Base-by-base conservation (phyloP, 2,797 vertebrate genomes). In the Hyperoplus immaculatus region DNA sequence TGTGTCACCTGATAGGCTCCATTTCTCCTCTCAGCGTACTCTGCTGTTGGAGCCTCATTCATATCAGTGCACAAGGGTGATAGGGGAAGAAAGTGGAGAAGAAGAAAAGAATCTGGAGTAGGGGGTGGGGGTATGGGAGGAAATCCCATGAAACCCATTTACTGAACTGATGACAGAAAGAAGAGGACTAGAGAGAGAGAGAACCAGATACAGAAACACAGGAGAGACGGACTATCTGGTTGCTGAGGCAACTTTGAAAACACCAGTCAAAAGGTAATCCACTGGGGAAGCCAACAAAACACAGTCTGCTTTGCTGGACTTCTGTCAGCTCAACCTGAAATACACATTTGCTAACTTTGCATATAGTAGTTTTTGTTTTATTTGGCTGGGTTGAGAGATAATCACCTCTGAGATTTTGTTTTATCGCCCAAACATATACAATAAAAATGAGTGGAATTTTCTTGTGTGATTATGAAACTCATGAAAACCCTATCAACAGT, bases 1-100 rank as follows among this genome's bases (percentile, higher is more conserved):
- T 84, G 77, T 78, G 85, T 66, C 78, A 90, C 77, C 79, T 83
- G 88, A 90, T 90, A 87, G 69, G 58, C 71, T 74, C 73, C 76
- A 75, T 74, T 61, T 78, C 53, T 69, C 55, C 80, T 88, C 85
- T 88, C 85, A 88, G 90, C 84, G 6, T 9, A 68, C 38, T 67
- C 42, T 72, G 58, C 70, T 78, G 29, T 29, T 29, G 73, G 54
- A 42, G 66, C 46, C 81, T 82, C 50, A 15, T 82, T 82, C 50
- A 15, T 82, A 74, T 85, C 78, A 56, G 36, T 18, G 42, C 21
- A 46, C 29, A 49, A 29, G 67, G 56, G 61, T 10, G 59, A 69
- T 68, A 71, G 54, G 66, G 72, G 56, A 42, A 46, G 47, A 78
- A 41, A 65, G 72, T 12, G 6, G 6, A 16, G 75, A 70, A 70